Conservation (phyloP, 2,888 invertebrate species). For the Clostera curtula region DNA sequence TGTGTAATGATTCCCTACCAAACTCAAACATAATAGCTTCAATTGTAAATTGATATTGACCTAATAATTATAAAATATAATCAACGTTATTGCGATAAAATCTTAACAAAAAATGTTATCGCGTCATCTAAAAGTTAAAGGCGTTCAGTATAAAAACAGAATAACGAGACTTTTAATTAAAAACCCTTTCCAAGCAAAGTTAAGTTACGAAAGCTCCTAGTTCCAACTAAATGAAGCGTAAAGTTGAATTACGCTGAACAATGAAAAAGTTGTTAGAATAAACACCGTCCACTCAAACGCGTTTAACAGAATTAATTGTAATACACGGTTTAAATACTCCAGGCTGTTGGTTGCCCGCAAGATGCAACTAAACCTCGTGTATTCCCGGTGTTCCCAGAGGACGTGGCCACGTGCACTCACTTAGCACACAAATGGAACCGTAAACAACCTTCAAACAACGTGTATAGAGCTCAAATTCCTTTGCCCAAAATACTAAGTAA, state of each 20-base stretch:
- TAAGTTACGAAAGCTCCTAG: not conserved
- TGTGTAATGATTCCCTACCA: too few species aligned
- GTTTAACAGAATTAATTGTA: slow-evolving; percentile 57
- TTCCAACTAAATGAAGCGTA: slow-evolving; percentile 6
- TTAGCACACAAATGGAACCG: slow-evolving; percentile 51
- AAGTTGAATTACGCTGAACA: slow-evolving; percentile 14
- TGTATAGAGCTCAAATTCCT: slow-evolving; percentile 47
- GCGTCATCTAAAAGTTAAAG: too few species aligned
- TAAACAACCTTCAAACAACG: slow-evolving; percentile 32
- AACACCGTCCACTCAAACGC: slow-evolving; percentile 17
- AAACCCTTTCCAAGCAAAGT: too few species aligned
- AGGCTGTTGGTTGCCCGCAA: slow-evolving; percentile 52
- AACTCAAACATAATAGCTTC: too few species aligned
- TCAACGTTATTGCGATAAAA: too few species aligned
- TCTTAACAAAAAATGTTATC: too few species aligned
- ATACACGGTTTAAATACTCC: slow-evolving; percentile 59
- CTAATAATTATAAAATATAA: too few species aligned
- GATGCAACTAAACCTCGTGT: slow-evolving; percentile 60
- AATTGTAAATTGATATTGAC: too few species aligned
- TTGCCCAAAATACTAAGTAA: slow-evolving; percentile 35
- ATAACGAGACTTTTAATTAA: too few species aligned
- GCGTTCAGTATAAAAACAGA: too few species aligned
- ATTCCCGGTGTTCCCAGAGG: slow-evolving; percentile 47
- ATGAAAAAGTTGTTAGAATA: slow-evolving; percentile 14
- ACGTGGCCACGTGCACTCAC: slow-evolving; percentile 63